These are phyloP conservation scores for Eristalis arbustorum DNA, from an alignment of 2,888 invertebrate genomes.

Conservation along the genomic window DNA sequence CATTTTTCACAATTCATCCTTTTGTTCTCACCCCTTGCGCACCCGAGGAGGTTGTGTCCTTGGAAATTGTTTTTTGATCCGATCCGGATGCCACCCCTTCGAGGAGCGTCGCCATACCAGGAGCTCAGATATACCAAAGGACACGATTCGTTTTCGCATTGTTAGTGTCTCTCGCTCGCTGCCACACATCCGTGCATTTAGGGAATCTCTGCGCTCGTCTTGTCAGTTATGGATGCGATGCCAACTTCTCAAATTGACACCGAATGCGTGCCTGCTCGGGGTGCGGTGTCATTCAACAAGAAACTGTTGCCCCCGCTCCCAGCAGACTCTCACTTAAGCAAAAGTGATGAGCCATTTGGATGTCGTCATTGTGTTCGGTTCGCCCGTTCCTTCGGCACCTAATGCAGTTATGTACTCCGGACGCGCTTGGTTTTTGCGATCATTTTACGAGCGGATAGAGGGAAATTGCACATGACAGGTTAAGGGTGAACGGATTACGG, in stretches of 20 bases:
- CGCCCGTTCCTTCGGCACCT: slow-evolving; percentile 8
- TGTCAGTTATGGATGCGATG: slow-evolving; percentile 39
- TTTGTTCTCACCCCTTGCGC: not conserved
- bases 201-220: slow-evolving; percentile 6
- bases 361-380: slow-evolving; percentile 46
- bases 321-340: slow-evolving; percentile 53
- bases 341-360: slow-evolving; percentile 63
- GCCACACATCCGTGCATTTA: slow-evolving; percentile 23
- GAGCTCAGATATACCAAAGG: slow-evolving; percentile 55
- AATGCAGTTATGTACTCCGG: slow-evolving; percentile 55
- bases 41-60: slow-evolving; percentile 15
- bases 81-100: slow-evolving; percentile 42
- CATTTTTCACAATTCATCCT: not conserved
- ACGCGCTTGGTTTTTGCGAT: slow-evolving; percentile 31
- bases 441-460: slow-evolving; percentile 49
- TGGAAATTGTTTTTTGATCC: slow-evolving; percentile 50
- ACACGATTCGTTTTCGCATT: slow-evolving; percentile 3
- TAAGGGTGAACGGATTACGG: slow-evolving; percentile 63
- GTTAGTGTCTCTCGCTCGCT: not conserved
- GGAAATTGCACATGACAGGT: slow-evolving; percentile 69
- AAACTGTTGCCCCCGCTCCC: slow-evolving; percentile 32
- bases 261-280: slow-evolving; percentile 1
- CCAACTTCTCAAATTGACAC: slow-evolving; percentile 57
- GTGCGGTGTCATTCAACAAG: slow-evolving; percentile 11
- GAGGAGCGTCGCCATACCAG: slow-evolving; percentile 29